Conservation (phyloP, 2,888 invertebrate species). For the Sycophila texana region DNA sequence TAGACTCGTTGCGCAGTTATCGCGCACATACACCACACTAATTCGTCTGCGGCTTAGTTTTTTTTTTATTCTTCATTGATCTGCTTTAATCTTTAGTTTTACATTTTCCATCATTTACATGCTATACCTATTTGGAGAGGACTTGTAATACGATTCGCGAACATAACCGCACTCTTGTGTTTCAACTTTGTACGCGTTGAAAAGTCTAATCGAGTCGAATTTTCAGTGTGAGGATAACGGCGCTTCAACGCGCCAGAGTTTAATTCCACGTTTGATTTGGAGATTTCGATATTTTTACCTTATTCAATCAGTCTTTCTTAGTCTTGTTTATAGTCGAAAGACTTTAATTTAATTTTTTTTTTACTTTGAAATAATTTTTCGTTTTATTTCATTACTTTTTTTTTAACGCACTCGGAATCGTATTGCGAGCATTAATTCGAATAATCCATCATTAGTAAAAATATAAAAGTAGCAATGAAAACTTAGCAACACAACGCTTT, state of each 20-base stretch:
- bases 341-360: conserved; percentile 26
- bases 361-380: not conserved
- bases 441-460: conserved; percentile 50
- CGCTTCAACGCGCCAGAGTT: conserved; percentile 22
- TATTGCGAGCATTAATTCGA: conserved; percentile 53
- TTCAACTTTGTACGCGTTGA: not conserved
- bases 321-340: conserved; percentile 54
- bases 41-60: conserved; percentile 31
- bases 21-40: conserved; percentile 24
- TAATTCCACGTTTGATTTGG: conserved; percentile 36
- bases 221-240: too few species aligned
- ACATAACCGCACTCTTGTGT: conserved; percentile 21
- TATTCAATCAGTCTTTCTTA: conserved; percentile 49
- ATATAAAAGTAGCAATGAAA: conserved; percentile 57
- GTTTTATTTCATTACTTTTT: not conserved
- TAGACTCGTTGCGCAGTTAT: conserved; percentile 34
- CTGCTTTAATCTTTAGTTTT: conserved; percentile 34
- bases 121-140: conserved; percentile 24
- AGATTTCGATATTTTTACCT: conserved; percentile 45
- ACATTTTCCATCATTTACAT: conserved; percentile 34
- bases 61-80: conserved; percentile 17
- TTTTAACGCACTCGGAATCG: conserved; percentile 49
- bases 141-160: conserved; percentile 56
- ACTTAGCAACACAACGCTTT: conserved; percentile 50
- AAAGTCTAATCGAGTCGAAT: too few species aligned